Conservation (phyloP, 2,113 vertebrate species). For the Callocephalon fimbriatum region DNA sequence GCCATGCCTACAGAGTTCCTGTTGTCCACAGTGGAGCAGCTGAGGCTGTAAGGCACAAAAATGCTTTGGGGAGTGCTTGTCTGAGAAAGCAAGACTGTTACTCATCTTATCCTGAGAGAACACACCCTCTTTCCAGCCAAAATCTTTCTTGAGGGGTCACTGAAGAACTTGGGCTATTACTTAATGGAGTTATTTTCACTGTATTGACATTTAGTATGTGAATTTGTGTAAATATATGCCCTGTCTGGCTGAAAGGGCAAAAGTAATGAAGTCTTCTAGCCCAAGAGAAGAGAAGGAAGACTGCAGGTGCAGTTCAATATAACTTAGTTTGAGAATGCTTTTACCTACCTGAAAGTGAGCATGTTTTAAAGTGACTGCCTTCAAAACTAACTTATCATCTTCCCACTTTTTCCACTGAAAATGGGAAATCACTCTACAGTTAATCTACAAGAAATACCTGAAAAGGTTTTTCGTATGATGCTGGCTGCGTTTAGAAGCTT, state of each 20-base stretch:
- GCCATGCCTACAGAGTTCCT: rapidly evolving
- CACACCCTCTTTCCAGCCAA: rapidly evolving
- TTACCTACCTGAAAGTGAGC: neutral
- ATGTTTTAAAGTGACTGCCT: neutral
- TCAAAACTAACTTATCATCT: neutral
- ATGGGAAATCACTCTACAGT: neutral
- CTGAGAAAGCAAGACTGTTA: neutral
- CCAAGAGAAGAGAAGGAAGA: neutral
- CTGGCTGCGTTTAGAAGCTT: neutral
- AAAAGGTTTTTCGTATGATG: neutral
- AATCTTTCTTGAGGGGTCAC: neutral
- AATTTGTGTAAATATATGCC: neutral
- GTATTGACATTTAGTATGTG: neutral
- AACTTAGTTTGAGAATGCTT: rapidly evolving
- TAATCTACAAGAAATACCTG: neutral
- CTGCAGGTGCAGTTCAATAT: rapidly evolving
- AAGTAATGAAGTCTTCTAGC: neutral
- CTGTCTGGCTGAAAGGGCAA: neutral
- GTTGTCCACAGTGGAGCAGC: rapidly evolving
- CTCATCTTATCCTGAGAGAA: neutral
- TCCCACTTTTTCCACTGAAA: neutral
- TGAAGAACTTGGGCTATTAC: rapidly evolving
- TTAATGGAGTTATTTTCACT: neutral
- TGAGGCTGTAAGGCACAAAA: neutral
- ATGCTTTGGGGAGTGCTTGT: neutral